These are phyloP conservation scores for Monopterus albus DNA, from an alignment of 2,113 vertebrate species.

Conservation along the genomic window DNA sequence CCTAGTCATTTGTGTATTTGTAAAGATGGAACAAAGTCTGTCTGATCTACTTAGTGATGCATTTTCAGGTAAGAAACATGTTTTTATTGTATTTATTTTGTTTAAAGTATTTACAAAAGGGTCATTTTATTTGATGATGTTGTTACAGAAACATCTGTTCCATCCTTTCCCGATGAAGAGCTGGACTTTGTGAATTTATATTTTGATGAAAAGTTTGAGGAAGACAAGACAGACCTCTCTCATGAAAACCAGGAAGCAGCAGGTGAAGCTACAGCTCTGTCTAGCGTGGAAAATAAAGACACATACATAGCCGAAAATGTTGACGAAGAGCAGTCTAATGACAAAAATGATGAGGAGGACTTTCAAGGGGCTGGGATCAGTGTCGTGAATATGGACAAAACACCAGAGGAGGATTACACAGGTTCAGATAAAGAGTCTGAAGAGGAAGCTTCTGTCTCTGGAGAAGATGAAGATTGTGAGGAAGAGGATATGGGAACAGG, in stretches of 20 bases:
- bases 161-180: slow-evolving; percentile 60
- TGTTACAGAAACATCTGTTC: slow-evolving; percentile 56
- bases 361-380: not conserved
- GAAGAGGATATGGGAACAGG: slow-evolving; percentile 34
- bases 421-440: slow-evolving; percentile 56
- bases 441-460: slow-evolving; percentile 32
- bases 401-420: slow-evolving; percentile 27
- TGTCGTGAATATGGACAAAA: not conserved
- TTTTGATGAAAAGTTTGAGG: slow-evolving; percentile 52
- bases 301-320: slow-evolving; percentile 13
- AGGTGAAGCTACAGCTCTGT: slow-evolving; percentile 19
- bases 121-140: not conserved
- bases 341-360: slow-evolving; percentile 28
- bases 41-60: slow-evolving; percentile 67
- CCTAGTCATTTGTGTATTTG: slow-evolving; percentile 9
- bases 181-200: slow-evolving; percentile 72
- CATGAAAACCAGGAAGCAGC: slow-evolving; percentile 47
- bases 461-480: slow-evolving; percentile 37
- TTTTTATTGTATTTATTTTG: not conserved
- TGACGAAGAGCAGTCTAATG: not conserved
- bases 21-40: slow-evolving; percentile 74
- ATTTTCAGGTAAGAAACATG: slow-evolving; percentile 74
- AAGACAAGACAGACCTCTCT: not conserved
- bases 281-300: slow-evolving; percentile 6
- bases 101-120: not conserved